A percentile compares a stretch with the other conserved stretches of the same genome.
phyloP scores from a whole-genome alignment of 2,113 vertebrate genomes.

The Taxidea taxus region DNA sequence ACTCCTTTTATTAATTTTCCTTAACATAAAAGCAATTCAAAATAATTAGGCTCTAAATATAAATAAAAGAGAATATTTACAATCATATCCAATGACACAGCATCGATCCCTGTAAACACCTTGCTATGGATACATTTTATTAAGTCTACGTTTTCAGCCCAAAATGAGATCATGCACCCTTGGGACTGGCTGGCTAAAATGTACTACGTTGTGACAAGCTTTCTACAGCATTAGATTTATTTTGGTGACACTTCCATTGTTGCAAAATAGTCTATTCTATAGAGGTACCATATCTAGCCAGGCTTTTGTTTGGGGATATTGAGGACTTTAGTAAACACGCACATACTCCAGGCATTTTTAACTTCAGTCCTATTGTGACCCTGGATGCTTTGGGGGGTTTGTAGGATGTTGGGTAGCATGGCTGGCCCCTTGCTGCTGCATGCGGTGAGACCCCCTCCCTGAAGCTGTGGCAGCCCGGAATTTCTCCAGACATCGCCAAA shows the following conservation, averaged over 20 bases:
- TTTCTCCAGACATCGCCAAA: neutral
- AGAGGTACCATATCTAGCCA: neutral
- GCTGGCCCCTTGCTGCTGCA: fast-evolving
- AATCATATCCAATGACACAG: neutral
- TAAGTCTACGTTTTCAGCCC: neutral
- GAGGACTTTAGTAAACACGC: neutral
- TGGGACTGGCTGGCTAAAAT: neutral
- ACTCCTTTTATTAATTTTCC: neutral
- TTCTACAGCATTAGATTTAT: neutral
- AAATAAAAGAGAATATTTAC: neutral
- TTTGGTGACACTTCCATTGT: neutral
- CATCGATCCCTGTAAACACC: neutral
- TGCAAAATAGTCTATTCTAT: neutral
- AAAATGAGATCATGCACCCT: neutral
- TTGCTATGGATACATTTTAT: neutral
- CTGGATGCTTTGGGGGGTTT: neutral
- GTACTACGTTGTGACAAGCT: neutral
- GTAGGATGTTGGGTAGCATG: neutral
- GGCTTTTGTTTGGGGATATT: neutral
- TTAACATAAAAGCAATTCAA: neutral
- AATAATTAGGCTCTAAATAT: neutral
- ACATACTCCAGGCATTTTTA: neutral
- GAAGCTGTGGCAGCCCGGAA: neutral
- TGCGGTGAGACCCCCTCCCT: fast-evolving
- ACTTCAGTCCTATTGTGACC: neutral